A percentile compares a stretch with the other conserved stretches of the same genome.
Conservation (phyloP, 2,113 vertebrate genomes). For the Apeltes quadracus region DNA sequence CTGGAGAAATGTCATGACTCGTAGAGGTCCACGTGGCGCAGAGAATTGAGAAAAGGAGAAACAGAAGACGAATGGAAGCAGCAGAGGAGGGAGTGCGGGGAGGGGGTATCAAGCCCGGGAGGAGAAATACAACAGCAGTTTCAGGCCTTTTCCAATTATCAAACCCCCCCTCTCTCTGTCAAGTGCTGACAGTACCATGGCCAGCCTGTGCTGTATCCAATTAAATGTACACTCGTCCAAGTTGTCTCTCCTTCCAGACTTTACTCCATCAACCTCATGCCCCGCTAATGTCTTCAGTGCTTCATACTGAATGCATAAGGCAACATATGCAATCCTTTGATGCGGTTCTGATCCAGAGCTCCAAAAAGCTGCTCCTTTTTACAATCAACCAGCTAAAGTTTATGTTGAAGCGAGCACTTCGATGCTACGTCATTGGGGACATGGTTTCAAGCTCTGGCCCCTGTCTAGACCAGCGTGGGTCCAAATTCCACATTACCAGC, state of each 20-base stretch:
- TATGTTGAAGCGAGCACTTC: constrained; percentile 48
- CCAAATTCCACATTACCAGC: constrained; percentile 63
- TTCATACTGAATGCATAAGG: constrained; percentile 57
- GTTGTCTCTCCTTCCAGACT: constrained; percentile 64
- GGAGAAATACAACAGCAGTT: constrained; percentile 57
- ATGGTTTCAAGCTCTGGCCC: constrained; percentile 60
- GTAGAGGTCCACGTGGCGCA: constrained; percentile 79
- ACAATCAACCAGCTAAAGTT: constrained; percentile 58
- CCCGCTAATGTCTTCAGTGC: constrained; percentile 43
- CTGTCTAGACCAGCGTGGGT: constrained; percentile 72
- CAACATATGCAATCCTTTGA: constrained; percentile 65
- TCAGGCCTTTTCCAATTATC: constrained; percentile 70
- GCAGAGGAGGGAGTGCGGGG: constrained; percentile 18
- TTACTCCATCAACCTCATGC: constrained; percentile 52
- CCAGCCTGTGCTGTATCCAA: constrained; percentile 70
- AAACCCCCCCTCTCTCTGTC: constrained; percentile 50
- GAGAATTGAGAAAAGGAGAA: constrained; percentile 42
- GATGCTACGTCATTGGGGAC: constrained; percentile 67
- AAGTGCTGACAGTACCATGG: constrained; percentile 69
- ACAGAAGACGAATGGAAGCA: constrained; percentile 57
- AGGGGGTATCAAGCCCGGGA: constrained; percentile 23
- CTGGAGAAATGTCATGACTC: constrained; percentile 80
- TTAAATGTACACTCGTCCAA: constrained; percentile 76
- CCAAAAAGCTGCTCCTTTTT: constrained; percentile 46
- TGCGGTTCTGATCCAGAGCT: constrained; percentile 41